These are phyloP conservation scores for Diaphora mendica DNA, from an alignment of 2,888 invertebrate species.

Conservation along the genomic window DNA sequence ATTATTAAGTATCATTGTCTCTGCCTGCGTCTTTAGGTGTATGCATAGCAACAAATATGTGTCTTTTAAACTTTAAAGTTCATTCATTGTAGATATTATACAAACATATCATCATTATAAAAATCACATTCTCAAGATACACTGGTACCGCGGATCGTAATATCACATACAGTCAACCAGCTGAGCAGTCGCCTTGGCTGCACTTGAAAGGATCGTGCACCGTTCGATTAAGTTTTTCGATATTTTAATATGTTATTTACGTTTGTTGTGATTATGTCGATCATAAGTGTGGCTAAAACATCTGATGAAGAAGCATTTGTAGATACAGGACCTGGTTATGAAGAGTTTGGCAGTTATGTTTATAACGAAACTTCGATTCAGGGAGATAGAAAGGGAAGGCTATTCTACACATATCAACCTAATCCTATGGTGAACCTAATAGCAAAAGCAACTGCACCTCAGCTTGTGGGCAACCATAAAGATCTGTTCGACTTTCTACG, in stretches of 20 bases:
- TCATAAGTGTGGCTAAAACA: conserved; percentile 23
- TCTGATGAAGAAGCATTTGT: conserved; percentile 35
- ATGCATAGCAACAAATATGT: not conserved
- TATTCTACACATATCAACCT: conserved; percentile 54
- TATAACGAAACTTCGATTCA: conserved; percentile 5
- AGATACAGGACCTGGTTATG: conserved; percentile 29
- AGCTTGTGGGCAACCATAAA: conserved; percentile 49
- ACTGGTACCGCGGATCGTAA: not conserved
- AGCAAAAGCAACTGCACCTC: conserved; percentile 54
- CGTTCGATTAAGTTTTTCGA: not conserved
- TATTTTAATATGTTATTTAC: conserved; percentile 16
- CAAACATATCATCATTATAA: not conserved
- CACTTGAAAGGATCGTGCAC: not conserved
- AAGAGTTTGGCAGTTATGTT: conserved; percentile 8
- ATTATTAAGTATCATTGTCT: no score
- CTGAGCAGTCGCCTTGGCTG: conserved; percentile 10
- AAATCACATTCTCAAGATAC: not conserved
- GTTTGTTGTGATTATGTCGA: conserved; percentile 22
- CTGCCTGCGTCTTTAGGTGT: no score
- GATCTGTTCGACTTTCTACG: conserved; percentile 71
- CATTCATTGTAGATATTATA: not conserved
- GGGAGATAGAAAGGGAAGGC: conserved; percentile 44
- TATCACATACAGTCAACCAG: conserved; percentile 20
- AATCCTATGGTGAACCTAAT: conserved; percentile 63
- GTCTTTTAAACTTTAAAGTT: not conserved